Evolutionary conservation across 2,113 vertebrate genomes (phyloP), one percentile per base, ranked within the genome.

Genomic region (Myxocyprinus asiaticus): DNA sequence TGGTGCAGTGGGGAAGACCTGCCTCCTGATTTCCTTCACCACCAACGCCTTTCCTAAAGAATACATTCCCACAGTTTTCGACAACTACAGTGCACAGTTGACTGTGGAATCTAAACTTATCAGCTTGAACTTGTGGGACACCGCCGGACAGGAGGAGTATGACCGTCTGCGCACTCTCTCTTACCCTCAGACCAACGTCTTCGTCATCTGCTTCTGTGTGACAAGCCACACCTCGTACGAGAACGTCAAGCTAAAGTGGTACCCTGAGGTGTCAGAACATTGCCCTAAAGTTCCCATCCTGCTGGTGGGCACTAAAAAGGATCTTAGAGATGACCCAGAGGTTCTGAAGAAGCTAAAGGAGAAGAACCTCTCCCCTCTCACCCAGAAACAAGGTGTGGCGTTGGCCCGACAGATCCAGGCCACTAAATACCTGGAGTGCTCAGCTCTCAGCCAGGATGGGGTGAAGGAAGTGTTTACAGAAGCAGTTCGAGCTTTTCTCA

Each of bases 131-230:
- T 91, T 96, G 76, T 96, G 94, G 95, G 94, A 96, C 88, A 95
- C 95, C 1, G 95, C 94, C 5, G 95, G 95, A 71, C 95, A 96
- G 90, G 95, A 96, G 89, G 95, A 95, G 7, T 95, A 95, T 0
- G 95, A 95, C 88, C 92, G 95, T 58, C 93, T 96, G 10, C 90
- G 95, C 62, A 96, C 95, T 10, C 93, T 96, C 9, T 95, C 95
- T 86, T 96, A 96, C 78, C 95, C 95, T 10, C 95, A 96, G 88
- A 96, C 95, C 89, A 95, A 95, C 22, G 94, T 96, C 89, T 96
- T 96, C 81, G 91, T 96, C 88, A 93, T 96, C 90, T 96, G 95
- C 87, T 96, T 96, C 92, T 95, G 95, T 85, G 92, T 96, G 4
- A 92, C 94, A 89, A 95, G 94, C 83, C 95, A 94, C 0, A 89